phyloP scores from a whole-genome alignment of 2,888 invertebrate species.

The Tribolium freemani region DNA sequence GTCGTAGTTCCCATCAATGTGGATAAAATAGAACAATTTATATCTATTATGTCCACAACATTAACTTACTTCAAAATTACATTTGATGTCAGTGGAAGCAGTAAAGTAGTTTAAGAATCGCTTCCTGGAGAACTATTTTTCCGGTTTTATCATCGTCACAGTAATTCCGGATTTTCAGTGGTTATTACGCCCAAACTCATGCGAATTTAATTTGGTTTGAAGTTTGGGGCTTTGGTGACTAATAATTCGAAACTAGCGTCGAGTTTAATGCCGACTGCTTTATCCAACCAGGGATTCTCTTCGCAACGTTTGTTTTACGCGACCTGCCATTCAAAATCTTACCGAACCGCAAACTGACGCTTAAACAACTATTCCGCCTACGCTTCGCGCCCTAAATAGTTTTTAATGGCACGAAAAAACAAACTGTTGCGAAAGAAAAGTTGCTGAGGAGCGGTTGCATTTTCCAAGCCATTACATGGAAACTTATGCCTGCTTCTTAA shows the following conservation, averaged over 20 bases:
- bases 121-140: constrained; percentile 43
- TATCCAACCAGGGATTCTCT: constrained; percentile 37
- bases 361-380: constrained; percentile 16
- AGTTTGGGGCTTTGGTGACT: constrained; percentile 38
- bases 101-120: constrained; percentile 49
- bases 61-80: constrained; percentile 63
- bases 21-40: constrained; percentile 60
- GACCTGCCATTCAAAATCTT: constrained; percentile 38
- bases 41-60: constrained; percentile 62
- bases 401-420: background rate
- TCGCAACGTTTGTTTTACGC: constrained; percentile 41
- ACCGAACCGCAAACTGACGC: constrained; percentile 14
- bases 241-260: constrained; percentile 41
- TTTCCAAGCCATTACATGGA: background rate
- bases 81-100: constrained; percentile 52
- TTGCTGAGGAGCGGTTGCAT: background rate
- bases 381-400: background rate
- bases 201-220: constrained; percentile 40
- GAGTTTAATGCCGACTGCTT: constrained; percentile 38
- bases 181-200: constrained; percentile 36
- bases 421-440: background rate
- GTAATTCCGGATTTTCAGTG: background rate
- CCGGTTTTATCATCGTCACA: background rate
- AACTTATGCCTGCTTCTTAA: too few relatives aligned
- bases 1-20: constrained; percentile 49